These are phyloP conservation scores for Heliconius hortense DNA, from an alignment of 2,888 invertebrate genomes.

Conservation along the genomic window DNA sequence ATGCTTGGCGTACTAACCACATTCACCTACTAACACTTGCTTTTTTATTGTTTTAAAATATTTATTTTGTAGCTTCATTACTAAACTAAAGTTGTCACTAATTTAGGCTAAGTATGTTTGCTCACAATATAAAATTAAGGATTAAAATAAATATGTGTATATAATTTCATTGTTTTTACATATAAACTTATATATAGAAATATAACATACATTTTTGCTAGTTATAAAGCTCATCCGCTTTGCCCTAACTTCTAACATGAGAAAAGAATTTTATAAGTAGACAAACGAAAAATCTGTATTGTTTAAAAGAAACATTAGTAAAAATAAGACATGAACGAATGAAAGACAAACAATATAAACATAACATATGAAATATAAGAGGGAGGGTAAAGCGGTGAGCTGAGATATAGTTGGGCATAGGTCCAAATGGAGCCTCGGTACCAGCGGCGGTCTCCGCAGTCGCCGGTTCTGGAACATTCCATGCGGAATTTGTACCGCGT, in stretches of 20 bases:
- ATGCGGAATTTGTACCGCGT: conserved; percentile 95
- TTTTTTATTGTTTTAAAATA: conserved; percentile 26
- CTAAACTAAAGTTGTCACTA: conserved; percentile 37
- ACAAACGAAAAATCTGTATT: conserved; percentile 5
- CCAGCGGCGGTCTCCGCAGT: conserved; percentile 94
- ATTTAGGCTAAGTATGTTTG: conserved; percentile 40
- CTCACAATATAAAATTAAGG: conserved; percentile 40
- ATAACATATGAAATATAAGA: conserved; percentile 1
- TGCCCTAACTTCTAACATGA: conserved; percentile 78
- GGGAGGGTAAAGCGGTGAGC: conserved; percentile 71
- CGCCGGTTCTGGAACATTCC: conserved; percentile 90
- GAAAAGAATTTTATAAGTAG: conserved; percentile 15
- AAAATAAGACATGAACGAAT: not conserved
- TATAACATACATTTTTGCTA: conserved; percentile 42
- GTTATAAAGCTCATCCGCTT: conserved; percentile 74
- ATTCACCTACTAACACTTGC: conserved; percentile 39
- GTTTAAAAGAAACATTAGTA: not conserved
- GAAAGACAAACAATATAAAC: not conserved
- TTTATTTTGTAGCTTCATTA: conserved; percentile 15
- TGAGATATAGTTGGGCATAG: conserved; percentile 80
- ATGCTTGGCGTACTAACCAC: conserved; percentile 44
- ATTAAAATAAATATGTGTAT: conserved; percentile 29
- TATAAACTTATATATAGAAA: conserved; percentile 30
- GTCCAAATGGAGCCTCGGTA: conserved; percentile 95
- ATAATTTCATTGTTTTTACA: conserved; percentile 22